A percentile compares a stretch with the other conserved stretches of the same genome.
These are phyloP conservation scores for Lingula anatina DNA, from an alignment of 2,888 invertebrate genomes.

Conservation along the genomic window DNA sequence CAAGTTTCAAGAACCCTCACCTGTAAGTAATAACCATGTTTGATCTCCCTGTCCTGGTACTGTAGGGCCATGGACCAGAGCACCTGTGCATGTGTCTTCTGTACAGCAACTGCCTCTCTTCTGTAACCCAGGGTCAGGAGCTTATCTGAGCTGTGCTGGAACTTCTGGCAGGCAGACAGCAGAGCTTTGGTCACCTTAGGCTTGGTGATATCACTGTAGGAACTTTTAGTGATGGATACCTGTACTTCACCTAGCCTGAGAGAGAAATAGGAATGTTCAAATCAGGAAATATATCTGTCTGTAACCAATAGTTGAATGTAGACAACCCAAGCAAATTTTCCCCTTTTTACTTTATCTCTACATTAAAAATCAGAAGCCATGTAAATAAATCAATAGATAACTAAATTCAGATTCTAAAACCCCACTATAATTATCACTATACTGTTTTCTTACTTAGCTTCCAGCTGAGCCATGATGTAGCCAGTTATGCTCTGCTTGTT, in stretches of 20 bases:
- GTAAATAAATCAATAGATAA: no score
- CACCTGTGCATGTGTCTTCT: constrained; percentile 32
- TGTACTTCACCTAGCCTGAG: constrained; percentile 31
- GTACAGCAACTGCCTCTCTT: constrained; percentile 29
- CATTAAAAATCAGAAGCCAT: not conserved
- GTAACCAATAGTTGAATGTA: no score
- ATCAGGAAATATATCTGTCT: no score
- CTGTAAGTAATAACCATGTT: constrained; percentile 37
- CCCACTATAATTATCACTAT: no score
- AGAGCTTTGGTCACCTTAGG: constrained; percentile 30
- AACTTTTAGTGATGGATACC: constrained; percentile 22
- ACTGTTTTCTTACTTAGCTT: constrained; percentile 19
- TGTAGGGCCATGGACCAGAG: constrained; percentile 26
- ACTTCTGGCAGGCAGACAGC: constrained; percentile 31
- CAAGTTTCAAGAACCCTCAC: constrained; percentile 17
- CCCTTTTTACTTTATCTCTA: no score
- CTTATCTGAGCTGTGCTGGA: constrained; percentile 23
- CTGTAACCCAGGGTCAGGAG: constrained; percentile 27
- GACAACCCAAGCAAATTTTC: no score
- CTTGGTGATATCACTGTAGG: constrained; percentile 24
- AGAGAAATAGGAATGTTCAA: no score
- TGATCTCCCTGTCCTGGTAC: constrained; percentile 20
- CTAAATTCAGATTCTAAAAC: no score
- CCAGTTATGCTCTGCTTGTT: constrained; percentile 31
- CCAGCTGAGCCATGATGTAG: constrained; percentile 33